These are phyloP conservation scores for Chloropsis hardwickii DNA, from an alignment of 2,113 vertebrate species.

Conservation along the genomic window DNA sequence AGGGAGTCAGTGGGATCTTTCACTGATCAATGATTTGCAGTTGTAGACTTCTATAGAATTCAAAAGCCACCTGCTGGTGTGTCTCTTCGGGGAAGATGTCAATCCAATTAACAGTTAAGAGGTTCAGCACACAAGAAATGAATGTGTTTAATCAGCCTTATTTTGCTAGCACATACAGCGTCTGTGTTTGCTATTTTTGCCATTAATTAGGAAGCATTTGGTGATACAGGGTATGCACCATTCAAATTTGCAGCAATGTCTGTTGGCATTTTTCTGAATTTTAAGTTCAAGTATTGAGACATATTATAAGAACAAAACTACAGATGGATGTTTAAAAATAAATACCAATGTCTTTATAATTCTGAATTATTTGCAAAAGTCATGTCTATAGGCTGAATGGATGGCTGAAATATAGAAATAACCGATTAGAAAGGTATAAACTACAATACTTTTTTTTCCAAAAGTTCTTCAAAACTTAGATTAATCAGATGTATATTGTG, in stretches of 20 bases:
- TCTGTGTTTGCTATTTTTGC: slow-evolving; percentile 23
- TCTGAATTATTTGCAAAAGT: not conserved
- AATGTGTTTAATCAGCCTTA: not conserved
- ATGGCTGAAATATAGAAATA: not conserved
- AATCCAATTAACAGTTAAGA: slow-evolving; percentile 22
- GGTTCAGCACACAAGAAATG: not conserved
- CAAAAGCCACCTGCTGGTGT: slow-evolving; percentile 2
- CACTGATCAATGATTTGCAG: slow-evolving; percentile 1
- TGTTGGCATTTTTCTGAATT: not conserved
- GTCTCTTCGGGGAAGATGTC: not conserved
- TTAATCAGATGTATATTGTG: not conserved
- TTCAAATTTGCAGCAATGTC: not conserved
- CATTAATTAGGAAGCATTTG: not conserved
- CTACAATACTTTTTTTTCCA: not conserved
- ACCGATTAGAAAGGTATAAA: not conserved
- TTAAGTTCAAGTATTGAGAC: not conserved
- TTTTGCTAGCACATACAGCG: not conserved
- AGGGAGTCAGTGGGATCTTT: not conserved
- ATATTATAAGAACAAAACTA: not conserved
- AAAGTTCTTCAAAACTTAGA: not conserved
- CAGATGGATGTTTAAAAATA: not conserved
- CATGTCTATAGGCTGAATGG: not conserved
- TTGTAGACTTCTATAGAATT: not conserved
- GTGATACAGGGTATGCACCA: not conserved
- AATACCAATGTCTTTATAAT: not conserved